phyloP scores from a whole-genome alignment of 2,113 vertebrate species.

The Nothobranchius furzeri region DNA sequence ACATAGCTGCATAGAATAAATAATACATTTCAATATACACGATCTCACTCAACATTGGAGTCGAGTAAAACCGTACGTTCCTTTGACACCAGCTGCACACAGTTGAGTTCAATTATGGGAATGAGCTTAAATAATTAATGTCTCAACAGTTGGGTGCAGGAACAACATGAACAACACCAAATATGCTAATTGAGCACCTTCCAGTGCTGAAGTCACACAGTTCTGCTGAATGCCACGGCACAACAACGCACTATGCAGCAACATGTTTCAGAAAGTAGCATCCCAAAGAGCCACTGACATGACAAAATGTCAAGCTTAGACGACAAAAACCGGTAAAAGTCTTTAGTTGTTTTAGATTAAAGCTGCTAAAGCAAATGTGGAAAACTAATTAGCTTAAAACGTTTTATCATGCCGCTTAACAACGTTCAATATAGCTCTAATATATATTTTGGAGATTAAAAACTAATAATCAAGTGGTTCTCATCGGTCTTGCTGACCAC shows the following conservation, averaged over 20 bases:
- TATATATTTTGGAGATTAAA: too few species aligned
- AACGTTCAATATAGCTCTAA: too few species aligned
- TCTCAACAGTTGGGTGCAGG: conserved; percentile 34
- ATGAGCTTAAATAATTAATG: conserved; percentile 52
- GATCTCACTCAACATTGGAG: conserved; percentile 10
- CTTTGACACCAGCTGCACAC: conserved; percentile 21
- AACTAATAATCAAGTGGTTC: too few species aligned
- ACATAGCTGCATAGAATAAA: not conserved
- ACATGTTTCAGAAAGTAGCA: conserved; percentile 13
- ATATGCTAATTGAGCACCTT: conserved; percentile 34
- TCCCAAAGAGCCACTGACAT: not conserved
- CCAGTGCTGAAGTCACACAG: conserved; percentile 19
- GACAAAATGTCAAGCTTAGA: conserved; percentile 14
- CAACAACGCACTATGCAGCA: conserved; percentile 25
- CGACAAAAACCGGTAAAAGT: not conserved
- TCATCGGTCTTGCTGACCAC: too few species aligned
- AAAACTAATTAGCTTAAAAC: too few species aligned
- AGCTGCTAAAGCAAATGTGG: too few species aligned
- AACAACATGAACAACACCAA: conserved; percentile 34
- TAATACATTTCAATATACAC: conserved; percentile 6
- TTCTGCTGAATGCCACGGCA: conserved; percentile 12
- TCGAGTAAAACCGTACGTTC: conserved; percentile 12
- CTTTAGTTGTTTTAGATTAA: not conserved
- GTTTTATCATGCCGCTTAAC: too few species aligned
- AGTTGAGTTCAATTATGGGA: conserved; percentile 38